Evolutionary conservation across 1,140 invertebrate species (phyloP).

Genomic region (Drosophila truncata): DNA sequence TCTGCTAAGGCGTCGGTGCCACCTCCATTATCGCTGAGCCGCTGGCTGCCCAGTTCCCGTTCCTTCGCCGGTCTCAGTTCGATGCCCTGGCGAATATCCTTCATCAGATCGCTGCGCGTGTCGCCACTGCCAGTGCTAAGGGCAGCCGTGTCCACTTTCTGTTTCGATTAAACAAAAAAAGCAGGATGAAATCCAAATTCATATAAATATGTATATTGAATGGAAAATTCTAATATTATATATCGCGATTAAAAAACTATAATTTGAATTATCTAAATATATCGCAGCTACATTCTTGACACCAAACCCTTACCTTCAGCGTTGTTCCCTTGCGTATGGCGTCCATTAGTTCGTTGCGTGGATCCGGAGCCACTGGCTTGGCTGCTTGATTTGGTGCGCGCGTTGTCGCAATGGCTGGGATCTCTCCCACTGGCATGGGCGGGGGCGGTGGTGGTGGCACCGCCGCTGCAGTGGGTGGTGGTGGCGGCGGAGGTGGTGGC

Average conservation of each 20-base stretch:
- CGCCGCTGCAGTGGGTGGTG: conserved; percentile 60
- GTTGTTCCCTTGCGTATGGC: conserved; percentile 90
- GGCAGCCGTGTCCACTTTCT: conserved; percentile 88
- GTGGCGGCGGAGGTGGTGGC: conserved; percentile 78
- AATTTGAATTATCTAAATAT: too few relatives aligned
- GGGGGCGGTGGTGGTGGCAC: conserved; percentile 79
- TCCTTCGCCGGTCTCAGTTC: conserved; percentile 88
- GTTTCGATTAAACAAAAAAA: conserved; percentile 20
- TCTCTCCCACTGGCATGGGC: conserved; percentile 74
- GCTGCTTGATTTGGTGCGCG: conserved; percentile 56
- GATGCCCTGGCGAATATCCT: conserved; percentile 92
- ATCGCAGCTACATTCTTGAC: too few relatives aligned
- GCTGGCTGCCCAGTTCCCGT: conserved; percentile 68
- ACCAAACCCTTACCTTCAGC: conserved; percentile 87
- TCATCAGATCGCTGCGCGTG: conserved; percentile 90
- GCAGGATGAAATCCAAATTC: not conserved
- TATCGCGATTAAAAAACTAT: too few relatives aligned
- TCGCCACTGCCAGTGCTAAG: conserved; percentile 84
- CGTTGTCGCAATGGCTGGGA: conserved; percentile 75
- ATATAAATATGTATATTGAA: not conserved
- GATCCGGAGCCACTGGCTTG: conserved; percentile 84
- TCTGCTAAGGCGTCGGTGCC: conserved; percentile 81
- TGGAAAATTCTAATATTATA: too few relatives aligned
- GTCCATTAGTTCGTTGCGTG: conserved; percentile 90
- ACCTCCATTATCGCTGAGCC: conserved; percentile 62